These are phyloP conservation scores for Ochotona curzoniae DNA, from an alignment of 2,113 vertebrate genomes.

Conservation along the genomic window DNA sequence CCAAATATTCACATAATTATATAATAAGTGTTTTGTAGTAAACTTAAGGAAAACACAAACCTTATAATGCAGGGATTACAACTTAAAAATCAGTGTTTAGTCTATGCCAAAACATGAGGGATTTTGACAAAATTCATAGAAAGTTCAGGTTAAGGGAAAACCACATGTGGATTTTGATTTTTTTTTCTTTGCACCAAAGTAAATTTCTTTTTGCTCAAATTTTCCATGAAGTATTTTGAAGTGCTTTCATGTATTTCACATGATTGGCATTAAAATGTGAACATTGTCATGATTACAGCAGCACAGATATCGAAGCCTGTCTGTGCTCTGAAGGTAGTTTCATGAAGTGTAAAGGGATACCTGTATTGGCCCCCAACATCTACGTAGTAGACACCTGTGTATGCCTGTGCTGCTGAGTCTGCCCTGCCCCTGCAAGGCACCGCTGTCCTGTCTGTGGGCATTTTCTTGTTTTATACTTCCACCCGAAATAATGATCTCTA, in stretches of 20 bases:
- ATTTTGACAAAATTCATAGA: too few relatives aligned
- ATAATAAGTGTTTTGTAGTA: neutral
- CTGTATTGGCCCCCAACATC: neutral
- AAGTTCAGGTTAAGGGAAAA: too few relatives aligned
- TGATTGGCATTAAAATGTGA: neutral
- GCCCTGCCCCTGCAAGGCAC: neutral
- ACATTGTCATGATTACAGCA: too few relatives aligned
- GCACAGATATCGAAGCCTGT: neutral
- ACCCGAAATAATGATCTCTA: neutral
- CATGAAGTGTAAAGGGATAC: neutral
- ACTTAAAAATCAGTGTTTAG: neutral
- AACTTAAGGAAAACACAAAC: neutral
- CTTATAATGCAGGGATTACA: neutral
- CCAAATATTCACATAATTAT: constrained; percentile 1
- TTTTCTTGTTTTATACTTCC: neutral
- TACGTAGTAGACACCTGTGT: neutral
- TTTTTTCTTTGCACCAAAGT: too few relatives aligned
- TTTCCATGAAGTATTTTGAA: too few relatives aligned
- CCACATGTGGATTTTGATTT: too few relatives aligned
- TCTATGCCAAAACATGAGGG: too few relatives aligned
- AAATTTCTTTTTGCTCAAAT: too few relatives aligned
- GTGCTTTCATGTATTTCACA: neutral
- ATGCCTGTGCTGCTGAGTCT: neutral
- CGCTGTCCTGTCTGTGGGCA: neutral
- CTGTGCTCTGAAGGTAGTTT: neutral